These are phyloP conservation scores for Poeciliopsis infans DNA, from an alignment of 2,797 vertebrate genomes.

Conservation along the genomic window DNA sequence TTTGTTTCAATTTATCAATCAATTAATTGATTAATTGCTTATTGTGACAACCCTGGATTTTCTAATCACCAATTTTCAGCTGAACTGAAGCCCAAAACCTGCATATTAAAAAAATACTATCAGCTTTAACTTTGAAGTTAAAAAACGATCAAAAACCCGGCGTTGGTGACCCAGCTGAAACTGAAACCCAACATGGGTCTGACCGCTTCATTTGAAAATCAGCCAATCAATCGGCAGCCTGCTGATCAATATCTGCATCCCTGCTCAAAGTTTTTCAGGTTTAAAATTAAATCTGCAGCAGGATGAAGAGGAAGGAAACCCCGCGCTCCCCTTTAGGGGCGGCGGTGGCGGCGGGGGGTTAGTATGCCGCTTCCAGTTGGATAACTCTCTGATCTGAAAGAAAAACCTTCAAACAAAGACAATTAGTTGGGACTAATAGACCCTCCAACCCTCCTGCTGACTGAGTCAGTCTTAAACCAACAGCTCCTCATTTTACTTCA, in stretches of 20 bases:
- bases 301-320: background rate
- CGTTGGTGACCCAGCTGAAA: background rate
- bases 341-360: background rate
- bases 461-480: background rate
- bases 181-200: background rate
- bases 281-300: background rate
- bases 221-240: background rate
- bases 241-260: background rate
- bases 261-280: background rate
- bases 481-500: background rate
- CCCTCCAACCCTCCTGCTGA: background rate
- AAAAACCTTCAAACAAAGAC: conserved; percentile 12
- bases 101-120: background rate
- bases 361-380: background rate
- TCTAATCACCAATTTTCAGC: background rate
- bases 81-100: background rate
- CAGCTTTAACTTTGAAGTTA: background rate
- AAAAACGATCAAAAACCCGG: background rate
- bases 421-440: conserved; percentile 1
- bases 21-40: too few relatives aligned
- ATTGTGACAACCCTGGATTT: too few relatives aligned
- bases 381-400: conserved; percentile 2
- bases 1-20: too few relatives aligned
- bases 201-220: background rate
- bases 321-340: too few relatives aligned